Evolutionary conservation across 2,888 invertebrate species (phyloP).

Genomic region (Scelioninae gen. 1): DNA sequence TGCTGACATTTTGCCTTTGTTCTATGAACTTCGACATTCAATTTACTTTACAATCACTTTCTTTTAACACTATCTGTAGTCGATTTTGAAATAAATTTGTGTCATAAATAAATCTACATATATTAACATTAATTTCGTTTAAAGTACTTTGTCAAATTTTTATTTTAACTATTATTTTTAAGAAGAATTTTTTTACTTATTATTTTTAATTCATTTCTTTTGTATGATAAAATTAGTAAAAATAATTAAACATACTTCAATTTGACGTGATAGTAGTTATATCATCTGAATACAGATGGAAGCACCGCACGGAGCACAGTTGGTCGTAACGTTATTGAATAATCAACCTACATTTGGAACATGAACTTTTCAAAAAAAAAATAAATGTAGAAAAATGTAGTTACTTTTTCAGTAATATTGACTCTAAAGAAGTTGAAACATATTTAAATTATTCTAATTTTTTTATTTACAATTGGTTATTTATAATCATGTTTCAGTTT

Average conservation of each 20-base stretch:
- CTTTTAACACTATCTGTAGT: constrained; percentile 34
- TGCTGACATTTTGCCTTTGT: constrained; percentile 70
- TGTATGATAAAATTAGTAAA: neutral
- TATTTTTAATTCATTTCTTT: neutral
- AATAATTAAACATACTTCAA: neutral
- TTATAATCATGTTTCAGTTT: too few species aligned
- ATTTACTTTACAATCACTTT: constrained; percentile 60
- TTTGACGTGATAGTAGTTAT: constrained; percentile 10
- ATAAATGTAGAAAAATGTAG: too few species aligned
- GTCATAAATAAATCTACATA: neutral
- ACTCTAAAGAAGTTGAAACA: too few species aligned
- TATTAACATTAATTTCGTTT: too few species aligned
- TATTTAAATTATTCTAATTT: too few species aligned
- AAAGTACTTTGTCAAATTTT: neutral
- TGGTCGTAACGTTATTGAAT: neutral
- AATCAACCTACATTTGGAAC: neutral
- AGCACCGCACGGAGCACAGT: constrained; percentile 52
- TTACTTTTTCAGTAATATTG: too few species aligned
- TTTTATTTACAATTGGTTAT: too few species aligned
- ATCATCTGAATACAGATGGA: constrained; percentile 28
- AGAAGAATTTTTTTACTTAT: neutral
- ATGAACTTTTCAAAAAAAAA: too few species aligned
- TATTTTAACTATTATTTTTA: neutral
- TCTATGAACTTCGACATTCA: constrained; percentile 68
- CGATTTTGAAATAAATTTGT: constrained; percentile 21